Conservation (phyloP, 2,888 invertebrate genomes). For the Caenorhabditis japonica region DNA sequence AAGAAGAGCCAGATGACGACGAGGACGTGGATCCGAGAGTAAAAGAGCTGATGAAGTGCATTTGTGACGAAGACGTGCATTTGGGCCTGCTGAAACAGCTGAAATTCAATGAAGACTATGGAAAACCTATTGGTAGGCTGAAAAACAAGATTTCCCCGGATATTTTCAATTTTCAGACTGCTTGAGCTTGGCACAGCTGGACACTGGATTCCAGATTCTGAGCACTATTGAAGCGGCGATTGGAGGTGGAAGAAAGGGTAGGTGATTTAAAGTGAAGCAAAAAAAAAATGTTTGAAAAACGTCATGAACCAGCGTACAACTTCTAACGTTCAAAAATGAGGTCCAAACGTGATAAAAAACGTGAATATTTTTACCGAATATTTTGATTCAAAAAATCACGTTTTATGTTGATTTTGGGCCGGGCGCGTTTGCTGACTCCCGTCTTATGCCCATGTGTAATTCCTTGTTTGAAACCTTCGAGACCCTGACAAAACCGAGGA, state of each 20-base stretch:
- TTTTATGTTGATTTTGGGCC: too few species aligned
- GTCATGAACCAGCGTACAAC: too few species aligned
- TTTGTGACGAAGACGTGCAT: constrained; percentile 53
- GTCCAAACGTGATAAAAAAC: too few species aligned
- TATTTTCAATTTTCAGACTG: constrained; percentile 28
- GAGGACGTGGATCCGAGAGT: constrained; percentile 17
- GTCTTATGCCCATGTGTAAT: too few species aligned
- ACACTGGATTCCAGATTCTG: constrained; percentile 44
- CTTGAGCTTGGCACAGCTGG: constrained; percentile 30
- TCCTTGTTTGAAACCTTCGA: too few species aligned
- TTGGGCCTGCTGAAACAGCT: constrained; percentile 43
- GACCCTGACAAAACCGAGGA: too few species aligned
- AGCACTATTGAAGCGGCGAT: constrained; percentile 28
- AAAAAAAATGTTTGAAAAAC: too few species aligned
- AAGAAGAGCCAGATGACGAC: constrained; percentile 5
- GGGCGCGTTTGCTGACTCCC: too few species aligned
- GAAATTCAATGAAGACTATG: constrained; percentile 48
- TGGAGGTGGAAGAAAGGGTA: constrained; percentile 6
- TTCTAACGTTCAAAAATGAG: too few species aligned
- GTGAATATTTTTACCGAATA: too few species aligned
- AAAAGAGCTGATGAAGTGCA: constrained; percentile 38
- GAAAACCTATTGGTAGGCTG: constrained; percentile 38
- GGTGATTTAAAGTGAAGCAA: too few species aligned
- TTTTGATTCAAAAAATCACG: too few species aligned
- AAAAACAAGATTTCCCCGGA: not conserved